A percentile compares a stretch with the other conserved stretches of the same genome.
These are phyloP conservation scores for Proisotoma minuta DNA, from an alignment of 2,888 invertebrate species.

Conservation along the genomic window DNA sequence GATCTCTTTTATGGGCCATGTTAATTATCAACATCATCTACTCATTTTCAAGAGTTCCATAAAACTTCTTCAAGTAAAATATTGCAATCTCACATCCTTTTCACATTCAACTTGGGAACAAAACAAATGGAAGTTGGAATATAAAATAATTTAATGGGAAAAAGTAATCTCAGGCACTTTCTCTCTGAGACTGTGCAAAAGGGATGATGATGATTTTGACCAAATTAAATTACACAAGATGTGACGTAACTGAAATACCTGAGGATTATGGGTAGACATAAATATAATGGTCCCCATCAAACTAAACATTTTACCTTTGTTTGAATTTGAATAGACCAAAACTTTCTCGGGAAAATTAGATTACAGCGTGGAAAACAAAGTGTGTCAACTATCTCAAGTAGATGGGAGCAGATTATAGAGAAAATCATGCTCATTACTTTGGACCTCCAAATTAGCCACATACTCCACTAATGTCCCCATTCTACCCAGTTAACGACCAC, in stretches of 20 bases:
- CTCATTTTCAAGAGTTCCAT: constrained; percentile 5
- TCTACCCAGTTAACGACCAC: neutral
- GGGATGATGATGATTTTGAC: neutral
- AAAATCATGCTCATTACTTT: neutral
- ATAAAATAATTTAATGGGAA: neutral
- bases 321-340: constrained; percentile 3
- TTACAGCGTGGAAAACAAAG: neutral
- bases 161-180: neutral
- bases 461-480: neutral
- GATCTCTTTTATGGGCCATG: constrained; percentile 17
- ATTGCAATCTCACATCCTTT: no score
- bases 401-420: neutral
- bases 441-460: neutral
- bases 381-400: constrained; percentile 1
- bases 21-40: constrained; percentile 22
- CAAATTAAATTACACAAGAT: neutral
- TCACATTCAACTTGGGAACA: no score
- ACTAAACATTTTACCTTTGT: neutral
- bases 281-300: constrained; percentile 2
- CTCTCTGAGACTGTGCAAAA: neutral
- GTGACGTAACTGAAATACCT: neutral
- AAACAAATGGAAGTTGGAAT: no score
- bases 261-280: neutral
- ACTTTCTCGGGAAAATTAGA: neutral
- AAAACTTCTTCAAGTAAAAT: constrained; percentile 14